phyloP scores from a whole-genome alignment of 2,113 vertebrate species.

The Oxyura jamaicensis region DNA sequence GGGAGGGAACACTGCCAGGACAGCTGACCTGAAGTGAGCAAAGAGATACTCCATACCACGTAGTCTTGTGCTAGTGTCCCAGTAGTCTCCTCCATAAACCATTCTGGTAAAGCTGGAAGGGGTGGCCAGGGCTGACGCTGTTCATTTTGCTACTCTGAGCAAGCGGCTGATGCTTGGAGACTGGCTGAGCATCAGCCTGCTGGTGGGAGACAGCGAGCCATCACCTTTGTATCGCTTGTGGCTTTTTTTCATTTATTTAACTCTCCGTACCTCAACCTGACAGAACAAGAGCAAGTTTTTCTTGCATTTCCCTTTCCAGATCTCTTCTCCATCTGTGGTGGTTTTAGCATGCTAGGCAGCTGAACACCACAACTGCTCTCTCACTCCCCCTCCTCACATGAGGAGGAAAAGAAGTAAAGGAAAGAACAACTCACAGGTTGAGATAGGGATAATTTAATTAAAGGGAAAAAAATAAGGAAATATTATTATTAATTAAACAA shows the following conservation, averaged over 20 bases:
- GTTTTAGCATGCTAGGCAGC: too few relatives aligned
- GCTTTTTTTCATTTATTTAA: neutral
- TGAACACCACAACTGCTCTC: too few relatives aligned
- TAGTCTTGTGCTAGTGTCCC: too few relatives aligned
- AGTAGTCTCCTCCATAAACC: too few relatives aligned
- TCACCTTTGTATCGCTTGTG: neutral
- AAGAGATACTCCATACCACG: neutral
- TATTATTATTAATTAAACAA: too few relatives aligned
- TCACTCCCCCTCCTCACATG: too few relatives aligned
- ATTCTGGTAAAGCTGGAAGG: neutral
- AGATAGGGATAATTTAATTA: too few relatives aligned
- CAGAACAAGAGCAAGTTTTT: neutral
- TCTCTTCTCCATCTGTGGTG: neutral
- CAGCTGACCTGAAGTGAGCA: neutral
- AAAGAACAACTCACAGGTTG: too few relatives aligned
- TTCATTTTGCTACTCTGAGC: neutral
- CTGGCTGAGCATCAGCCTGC: neutral
- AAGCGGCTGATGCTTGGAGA: neutral
- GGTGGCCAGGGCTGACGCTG: neutral
- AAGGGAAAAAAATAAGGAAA: too few relatives aligned
- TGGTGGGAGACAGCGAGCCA: neutral
- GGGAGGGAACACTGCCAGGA: too few relatives aligned
- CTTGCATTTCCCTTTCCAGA: neutral
- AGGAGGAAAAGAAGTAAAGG: too few relatives aligned
- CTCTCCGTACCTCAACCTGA: rapidly evolving